Evolutionary conservation across 37 sponge, comb jelly and placozoan species (phyloP).

Genomic region (Mnemiopsis leidyi): DNA sequence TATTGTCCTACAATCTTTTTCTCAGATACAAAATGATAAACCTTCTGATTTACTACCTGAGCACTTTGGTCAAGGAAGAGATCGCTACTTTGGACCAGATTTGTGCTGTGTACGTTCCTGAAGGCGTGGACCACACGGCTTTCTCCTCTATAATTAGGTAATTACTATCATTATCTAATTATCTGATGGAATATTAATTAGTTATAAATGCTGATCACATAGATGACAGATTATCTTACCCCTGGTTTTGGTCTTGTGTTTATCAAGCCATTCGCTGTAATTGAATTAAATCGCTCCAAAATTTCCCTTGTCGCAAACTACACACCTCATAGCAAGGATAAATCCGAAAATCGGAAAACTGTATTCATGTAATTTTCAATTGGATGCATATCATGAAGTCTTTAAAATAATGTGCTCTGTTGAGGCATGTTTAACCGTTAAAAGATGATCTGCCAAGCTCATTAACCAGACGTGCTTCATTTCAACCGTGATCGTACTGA

Average conservation of each 20-base stretch:
- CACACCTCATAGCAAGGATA: no score
- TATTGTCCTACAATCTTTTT: no score
- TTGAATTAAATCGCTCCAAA: no score
- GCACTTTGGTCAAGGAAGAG: slow-evolving; percentile 24
- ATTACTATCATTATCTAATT: not conserved
- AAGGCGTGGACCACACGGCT: not conserved
- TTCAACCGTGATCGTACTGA: no score
- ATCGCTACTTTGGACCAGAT: not conserved
- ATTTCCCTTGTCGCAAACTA: no score
- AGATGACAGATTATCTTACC: no score
- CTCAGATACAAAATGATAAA: slow-evolving; percentile 42
- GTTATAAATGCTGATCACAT: not conserved
- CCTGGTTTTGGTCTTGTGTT: no score
- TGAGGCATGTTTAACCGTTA: not conserved
- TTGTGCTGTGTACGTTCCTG: slow-evolving; percentile 6
- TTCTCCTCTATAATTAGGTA: slow-evolving; percentile 28
- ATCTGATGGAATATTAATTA: not conserved
- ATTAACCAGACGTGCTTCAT: not conserved
- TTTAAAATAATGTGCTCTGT: not conserved
- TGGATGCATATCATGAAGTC: not conserved
- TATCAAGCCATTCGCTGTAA: no score
- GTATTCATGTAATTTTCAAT: not conserved
- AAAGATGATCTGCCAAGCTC: not conserved
- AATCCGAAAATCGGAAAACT: not conserved
- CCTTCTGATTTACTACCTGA: slow-evolving; percentile 1